phyloP scores from a whole-genome alignment of 2,888 invertebrate species.

The Callyntrura sp. region DNA sequence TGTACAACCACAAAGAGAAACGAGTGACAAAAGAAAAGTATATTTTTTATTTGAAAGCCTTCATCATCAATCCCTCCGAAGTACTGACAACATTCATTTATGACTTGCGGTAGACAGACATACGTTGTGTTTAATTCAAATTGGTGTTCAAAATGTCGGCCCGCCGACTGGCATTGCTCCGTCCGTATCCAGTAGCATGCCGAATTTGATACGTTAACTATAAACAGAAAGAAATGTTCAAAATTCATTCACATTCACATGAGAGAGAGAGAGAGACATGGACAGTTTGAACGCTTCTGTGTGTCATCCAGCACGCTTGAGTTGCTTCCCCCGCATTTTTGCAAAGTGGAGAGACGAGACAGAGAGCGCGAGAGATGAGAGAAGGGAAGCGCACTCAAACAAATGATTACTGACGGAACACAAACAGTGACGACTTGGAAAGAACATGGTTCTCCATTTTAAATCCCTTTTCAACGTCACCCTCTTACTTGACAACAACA shows the following conservation, averaged over 20 bases:
- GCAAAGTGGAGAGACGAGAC: no score
- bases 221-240: no score
- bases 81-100: not conserved
- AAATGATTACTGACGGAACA: not conserved
- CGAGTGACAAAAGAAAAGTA: slow-evolving; percentile 1
- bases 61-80: not conserved
- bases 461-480: slow-evolving; percentile 34
- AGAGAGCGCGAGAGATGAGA: not conserved
- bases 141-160: not conserved
- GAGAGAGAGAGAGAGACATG: no score
- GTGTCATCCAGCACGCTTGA: slow-evolving; percentile 5
- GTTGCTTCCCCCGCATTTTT: not conserved
- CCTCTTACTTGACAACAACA: slow-evolving; percentile 34
- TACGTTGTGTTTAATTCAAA: no score
- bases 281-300: not conserved
- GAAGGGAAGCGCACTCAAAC: not conserved
- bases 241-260: no score
- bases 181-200: not conserved
- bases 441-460: slow-evolving; percentile 20
- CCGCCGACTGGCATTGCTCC: not conserved
- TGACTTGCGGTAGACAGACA: no score
- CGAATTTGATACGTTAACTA: slow-evolving; percentile 16
- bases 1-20: slow-evolving; percentile 21
- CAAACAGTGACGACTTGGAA: not conserved
- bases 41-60: slow-evolving; percentile 1